A percentile compares a stretch with the other conserved stretches of the same genome.
Evolutionary conservation across 2,888 invertebrate species (phyloP).

Genomic region (Pegoplata infirma): DNA sequence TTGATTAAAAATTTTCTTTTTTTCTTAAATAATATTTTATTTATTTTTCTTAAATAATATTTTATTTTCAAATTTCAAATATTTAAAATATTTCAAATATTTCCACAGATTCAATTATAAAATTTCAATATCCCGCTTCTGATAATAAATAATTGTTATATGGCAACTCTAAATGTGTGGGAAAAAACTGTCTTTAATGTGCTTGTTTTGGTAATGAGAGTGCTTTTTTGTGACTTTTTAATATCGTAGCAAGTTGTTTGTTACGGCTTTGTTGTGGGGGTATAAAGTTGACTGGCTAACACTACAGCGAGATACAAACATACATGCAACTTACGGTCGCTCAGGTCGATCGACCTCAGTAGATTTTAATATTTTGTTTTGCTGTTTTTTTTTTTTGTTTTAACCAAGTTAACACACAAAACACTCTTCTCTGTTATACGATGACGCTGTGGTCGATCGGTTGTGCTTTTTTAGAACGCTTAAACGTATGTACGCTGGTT

Average conservation of each 20-base stretch:
- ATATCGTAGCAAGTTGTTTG: not conserved
- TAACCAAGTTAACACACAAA: constrained; percentile 43
- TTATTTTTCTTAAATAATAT: no score
- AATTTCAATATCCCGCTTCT: not conserved
- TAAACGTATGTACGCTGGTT: constrained; percentile 1
- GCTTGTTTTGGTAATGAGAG: constrained; percentile 38
- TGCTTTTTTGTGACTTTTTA: constrained; percentile 3
- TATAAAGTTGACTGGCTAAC: constrained; percentile 56
- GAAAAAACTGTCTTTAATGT: constrained; percentile 33
- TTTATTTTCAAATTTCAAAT: no score
- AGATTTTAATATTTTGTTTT: no score
- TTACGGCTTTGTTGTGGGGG: constrained; percentile 29
- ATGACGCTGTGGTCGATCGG: constrained; percentile 59
- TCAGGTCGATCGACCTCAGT: constrained; percentile 59
- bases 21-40: no score
- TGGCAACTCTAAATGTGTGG: constrained; percentile 49
- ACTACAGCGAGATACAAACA: constrained; percentile 54
- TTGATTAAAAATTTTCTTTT: no score
- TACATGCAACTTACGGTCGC: constrained; percentile 49
- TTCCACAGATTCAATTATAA: no score
- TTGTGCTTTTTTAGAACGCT: constrained; percentile 60
- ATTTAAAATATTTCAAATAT: no score
- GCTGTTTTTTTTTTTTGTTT: constrained; percentile 15
- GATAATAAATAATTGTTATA: not conserved
- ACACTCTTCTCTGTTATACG: constrained; percentile 57